Base-by-base conservation (phyloP, 1,140 invertebrate species). In the Aporrectodea caliginosa region DNA sequence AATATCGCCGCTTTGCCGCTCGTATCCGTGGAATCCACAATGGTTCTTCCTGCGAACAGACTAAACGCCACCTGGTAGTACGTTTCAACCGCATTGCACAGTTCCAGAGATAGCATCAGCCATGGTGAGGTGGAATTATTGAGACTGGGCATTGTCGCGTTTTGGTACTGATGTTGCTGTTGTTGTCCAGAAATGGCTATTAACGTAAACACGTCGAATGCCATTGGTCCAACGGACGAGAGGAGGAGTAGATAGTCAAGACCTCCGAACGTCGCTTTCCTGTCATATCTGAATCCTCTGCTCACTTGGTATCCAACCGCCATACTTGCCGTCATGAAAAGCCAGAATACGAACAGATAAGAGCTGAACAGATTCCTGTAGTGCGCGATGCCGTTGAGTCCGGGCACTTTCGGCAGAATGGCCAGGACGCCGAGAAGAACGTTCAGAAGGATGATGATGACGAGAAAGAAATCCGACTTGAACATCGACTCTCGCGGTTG, bases 381-480 rank as follows among this genome's bases (percentile, higher is more conserved):
- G 16, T 1, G n/a, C 0, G 12, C n/a, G 6, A n/a, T 43, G 32
- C 29, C 75, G 33, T 75, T 35, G 22, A 35, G 0, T 35, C 27
- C n/a, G 35, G 43, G 32, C 35, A 68, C 29, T n/a, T 32, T 31
- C 29, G 73, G 73, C 31, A 34, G 30, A 33, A 74, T 32, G 73
- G 31, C 35, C n/a, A 74, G 35, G 12, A 74, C 1, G 29, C 29
- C 30, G n/a, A 74, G 35, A n/a, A 34, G 27, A n/a, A 74, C 35
- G 33, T 74, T 74, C 30, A 74, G 1, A 33, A 74, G 27, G 73
- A 33, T 74, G 73, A 74, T 74, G 1, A 74, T 32, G 29, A 74
- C 73, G 31, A 74, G 35, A 33, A n/a, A 74, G n/a, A n/a, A n/a
- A n/a, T n/a, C n/a, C n/a, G n/a, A n/a, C n/a, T n/a, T n/a, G n/a